Percentiles rank a stretch among this genome's conserved stretches.
Evolutionary conservation across 1,140 invertebrate species (phyloP).

Genomic region (Ruditapes philippinarum): DNA sequence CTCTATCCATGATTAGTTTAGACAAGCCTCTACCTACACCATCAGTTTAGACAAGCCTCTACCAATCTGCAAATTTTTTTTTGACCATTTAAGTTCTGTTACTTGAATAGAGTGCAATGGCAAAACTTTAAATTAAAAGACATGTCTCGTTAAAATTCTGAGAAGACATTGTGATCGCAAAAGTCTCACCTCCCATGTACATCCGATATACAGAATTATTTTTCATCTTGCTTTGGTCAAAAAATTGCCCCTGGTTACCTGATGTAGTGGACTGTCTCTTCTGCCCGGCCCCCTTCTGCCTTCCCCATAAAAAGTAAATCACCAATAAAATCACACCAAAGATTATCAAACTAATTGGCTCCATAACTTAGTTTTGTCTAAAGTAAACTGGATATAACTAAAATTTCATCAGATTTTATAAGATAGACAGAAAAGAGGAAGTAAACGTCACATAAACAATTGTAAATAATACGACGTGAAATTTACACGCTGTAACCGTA

Average conservation of each 20-base stretch:
- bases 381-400: neutral
- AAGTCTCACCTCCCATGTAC: slow-evolving; percentile 53
- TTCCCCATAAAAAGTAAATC: slow-evolving; percentile 46
- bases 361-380: slow-evolving; percentile 17
- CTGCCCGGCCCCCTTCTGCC: neutral
- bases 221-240: slow-evolving; percentile 19
- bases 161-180: too few relatives aligned
- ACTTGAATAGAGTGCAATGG: too few relatives aligned
- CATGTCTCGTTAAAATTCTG: too few relatives aligned
- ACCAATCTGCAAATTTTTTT: too few relatives aligned
- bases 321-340: slow-evolving; percentile 59
- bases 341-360: slow-evolving; percentile 55
- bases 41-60: too few relatives aligned
- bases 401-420: neutral
- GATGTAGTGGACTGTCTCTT: neutral
- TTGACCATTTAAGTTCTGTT: too few relatives aligned
- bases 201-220: slow-evolving; percentile 37
- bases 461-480: neutral
- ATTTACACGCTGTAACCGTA: neutral
- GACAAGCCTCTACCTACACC: too few relatives aligned
- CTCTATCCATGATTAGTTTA: too few relatives aligned
- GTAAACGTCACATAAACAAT: slow-evolving; percentile 6
- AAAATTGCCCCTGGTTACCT: slow-evolving; percentile 46
- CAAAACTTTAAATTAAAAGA: too few relatives aligned
- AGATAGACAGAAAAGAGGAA: neutral